Base-by-base conservation (phyloP, 1,140 invertebrate species). In the Amyelois transitella region DNA sequence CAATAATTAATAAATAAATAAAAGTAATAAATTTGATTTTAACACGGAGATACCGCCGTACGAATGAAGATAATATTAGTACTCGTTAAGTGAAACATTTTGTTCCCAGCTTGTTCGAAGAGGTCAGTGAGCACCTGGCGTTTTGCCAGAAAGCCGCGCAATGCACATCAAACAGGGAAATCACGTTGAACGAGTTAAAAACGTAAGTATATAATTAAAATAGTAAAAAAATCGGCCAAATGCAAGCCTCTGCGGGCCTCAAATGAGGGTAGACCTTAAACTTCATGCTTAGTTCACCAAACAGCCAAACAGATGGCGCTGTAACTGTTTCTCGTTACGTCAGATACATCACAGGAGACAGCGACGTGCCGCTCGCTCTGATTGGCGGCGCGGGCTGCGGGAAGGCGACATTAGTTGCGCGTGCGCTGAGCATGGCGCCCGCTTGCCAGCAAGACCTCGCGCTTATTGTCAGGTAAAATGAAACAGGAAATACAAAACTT, bases 301-400 rank as follows among this genome's bases (percentile, higher is more conserved):
- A n/a, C n/a, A n/a, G n/a, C n/a, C n/a, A n/a, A n/a, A n/a, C n/a
- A n/a, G n/a, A n/a, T n/a, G n/a, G n/a, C n/a, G n/a, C n/a, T n/a
- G n/a, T n/a, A n/a, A 32, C 12, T 47, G 53, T 18, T 47, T 48
- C 57, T 45, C 73, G 81, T 17, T 70, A 93, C 73, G 81, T 17
- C 71, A 93, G 92, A n/a, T 95, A 96, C 69, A 84, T 95, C 6
- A 89, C 88, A 1, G 91, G 92, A 32, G 90, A 90, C 28, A 91
- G 89, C 48, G 90, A 82, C n/a, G 78, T 89, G 28, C 94, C 94
- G 0, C 81, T 96, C 50, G 90, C 96, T 10, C 76, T 97, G n/a
- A 91, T 94, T 58, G 96, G 95, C 0, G 91, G 92, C 22, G 89
- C 91, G 8, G 96, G 95, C 17, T 94, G 93, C 81, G 96, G 96